Evolutionary conservation across 1,140 invertebrate species (phyloP).

Genomic region (Atta colombica): DNA sequence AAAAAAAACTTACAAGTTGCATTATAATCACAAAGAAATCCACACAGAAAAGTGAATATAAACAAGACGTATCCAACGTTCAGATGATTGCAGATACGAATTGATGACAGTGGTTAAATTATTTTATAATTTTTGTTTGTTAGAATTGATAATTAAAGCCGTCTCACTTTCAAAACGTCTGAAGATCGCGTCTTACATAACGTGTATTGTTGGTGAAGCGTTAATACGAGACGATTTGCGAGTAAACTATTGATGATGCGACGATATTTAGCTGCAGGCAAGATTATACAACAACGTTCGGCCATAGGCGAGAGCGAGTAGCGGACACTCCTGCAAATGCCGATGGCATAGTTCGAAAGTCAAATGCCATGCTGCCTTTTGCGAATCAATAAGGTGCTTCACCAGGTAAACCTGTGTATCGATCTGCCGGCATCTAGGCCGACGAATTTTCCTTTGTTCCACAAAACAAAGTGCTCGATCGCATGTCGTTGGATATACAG

Average conservation of each 20-base stretch:
- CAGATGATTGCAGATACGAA: neutral
- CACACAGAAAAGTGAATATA: neutral
- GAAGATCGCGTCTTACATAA: neutral
- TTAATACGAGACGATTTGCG: neutral
- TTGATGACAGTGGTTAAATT: neutral
- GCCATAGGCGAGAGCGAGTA: neutral
- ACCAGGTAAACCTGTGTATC: constrained; percentile 24
- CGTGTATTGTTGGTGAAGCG: neutral
- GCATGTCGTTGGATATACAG: neutral
- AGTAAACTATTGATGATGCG: neutral
- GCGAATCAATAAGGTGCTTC: neutral
- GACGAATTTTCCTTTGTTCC: constrained; percentile 41
- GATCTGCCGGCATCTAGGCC: constrained; percentile 18
- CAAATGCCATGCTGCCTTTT: constrained; percentile 45
- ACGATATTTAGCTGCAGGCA: neutral
- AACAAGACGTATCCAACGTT: neutral
- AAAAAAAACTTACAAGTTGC: neutral
- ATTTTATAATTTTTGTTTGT: neutral
- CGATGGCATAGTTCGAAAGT: constrained; percentile 60
- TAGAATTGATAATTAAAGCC: neutral
- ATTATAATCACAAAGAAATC: neutral
- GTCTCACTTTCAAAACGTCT: neutral
- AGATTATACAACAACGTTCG: constrained; percentile 15
- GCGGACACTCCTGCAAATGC: constrained; percentile 41
- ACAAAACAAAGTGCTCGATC: neutral